Evolutionary conservation across 2,113 vertebrate species (phyloP), one percentile per base, ranked within the genome.

Genomic region (Neopipo cinnamomea): DNA sequence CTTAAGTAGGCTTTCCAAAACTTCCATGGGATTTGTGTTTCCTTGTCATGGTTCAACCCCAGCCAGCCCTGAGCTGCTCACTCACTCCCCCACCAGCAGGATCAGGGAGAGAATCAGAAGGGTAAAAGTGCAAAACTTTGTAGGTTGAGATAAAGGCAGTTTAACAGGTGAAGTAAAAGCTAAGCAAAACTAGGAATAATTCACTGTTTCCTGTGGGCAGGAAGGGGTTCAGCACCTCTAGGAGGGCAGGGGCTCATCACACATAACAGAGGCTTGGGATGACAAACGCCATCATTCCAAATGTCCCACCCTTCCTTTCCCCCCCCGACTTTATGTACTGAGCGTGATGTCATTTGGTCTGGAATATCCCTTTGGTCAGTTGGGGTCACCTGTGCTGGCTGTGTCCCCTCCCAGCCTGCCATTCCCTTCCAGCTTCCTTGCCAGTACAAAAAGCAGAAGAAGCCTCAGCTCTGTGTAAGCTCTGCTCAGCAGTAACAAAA

Each of bases 251-350:
- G 19, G 27, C 31, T 33, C 58, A 1, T 37, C 27, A 4, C 6
- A 2, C 6, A 8, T 52, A 24, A 9, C 0, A 1, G 59, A 37
- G 22, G 17, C 6, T 37, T 65, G 59, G 35, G 37, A 58, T 50
- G 27, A 52, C 22, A 74, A 59, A 52, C 24, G 6, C 16, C 13
- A 30, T 42, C 10, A 33, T 25, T 66, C 14, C 15, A 28, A 14
- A 13, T 1, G 1, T 2, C 0, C 7, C 56, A 20, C 44, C 14
- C 25, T 66, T 31, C 33, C 22, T 50, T 37, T 44, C 21, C 23
- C 25, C 23, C 24, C 18, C 31, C 61, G 12, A 4, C 65, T 50
- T 27, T 65, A 8, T 37, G 6, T 15, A 15, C 7, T 33, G 37
- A 58, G 8, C 31, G 7, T 27, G 31, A 8, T 49, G 18, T n/a